A percentile compares a stretch with the other conserved stretches of the same genome.
Evolutionary conservation across 92 coral and sea anemone genomes (phyloP).

Genomic region (Metridium senile): DNA sequence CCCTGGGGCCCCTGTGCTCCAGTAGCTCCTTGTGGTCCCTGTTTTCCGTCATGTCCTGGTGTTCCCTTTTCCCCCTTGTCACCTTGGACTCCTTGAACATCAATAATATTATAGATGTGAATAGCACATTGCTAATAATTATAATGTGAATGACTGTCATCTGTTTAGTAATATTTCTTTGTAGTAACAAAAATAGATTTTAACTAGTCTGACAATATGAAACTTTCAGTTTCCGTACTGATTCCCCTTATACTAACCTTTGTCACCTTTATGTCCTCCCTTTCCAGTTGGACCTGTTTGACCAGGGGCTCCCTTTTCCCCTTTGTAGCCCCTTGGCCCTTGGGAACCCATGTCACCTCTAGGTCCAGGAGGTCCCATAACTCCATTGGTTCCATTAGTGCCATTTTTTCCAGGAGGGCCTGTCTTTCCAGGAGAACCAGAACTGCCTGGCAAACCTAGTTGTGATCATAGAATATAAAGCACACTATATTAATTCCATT

Average conservation of each 20-base stretch:
- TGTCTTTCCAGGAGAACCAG: slow-evolving; percentile 29
- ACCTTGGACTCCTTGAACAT: slow-evolving; percentile 10
- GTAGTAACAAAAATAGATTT: too few species aligned
- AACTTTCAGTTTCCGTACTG: neutral
- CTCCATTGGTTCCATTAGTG: slow-evolving; percentile 34
- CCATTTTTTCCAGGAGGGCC: slow-evolving; percentile 46
- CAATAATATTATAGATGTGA: too few species aligned
- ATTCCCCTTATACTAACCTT: slow-evolving; percentile 1
- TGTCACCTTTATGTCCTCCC: slow-evolving; percentile 29
- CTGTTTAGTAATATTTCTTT: too few species aligned
- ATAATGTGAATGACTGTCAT: too few species aligned
- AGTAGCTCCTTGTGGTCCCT: slow-evolving; percentile 13
- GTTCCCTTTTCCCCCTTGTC: slow-evolving; percentile 28
- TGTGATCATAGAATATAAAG: neutral
- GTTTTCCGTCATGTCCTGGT: slow-evolving; percentile 19
- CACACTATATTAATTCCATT: too few species aligned
- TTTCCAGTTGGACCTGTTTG: slow-evolving; percentile 14
- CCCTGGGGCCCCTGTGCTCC: slow-evolving; percentile 35
- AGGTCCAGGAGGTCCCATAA: slow-evolving; percentile 20
- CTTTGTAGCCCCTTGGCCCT: slow-evolving; percentile 52
- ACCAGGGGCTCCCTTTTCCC: slow-evolving; percentile 40
- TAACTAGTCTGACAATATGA: too few species aligned
- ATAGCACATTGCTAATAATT: too few species aligned
- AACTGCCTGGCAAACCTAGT: slow-evolving; percentile 1
- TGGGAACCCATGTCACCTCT: slow-evolving; percentile 25